Base-by-base conservation (phyloP, 2,888 invertebrate species). In the Macaria notata region DNA sequence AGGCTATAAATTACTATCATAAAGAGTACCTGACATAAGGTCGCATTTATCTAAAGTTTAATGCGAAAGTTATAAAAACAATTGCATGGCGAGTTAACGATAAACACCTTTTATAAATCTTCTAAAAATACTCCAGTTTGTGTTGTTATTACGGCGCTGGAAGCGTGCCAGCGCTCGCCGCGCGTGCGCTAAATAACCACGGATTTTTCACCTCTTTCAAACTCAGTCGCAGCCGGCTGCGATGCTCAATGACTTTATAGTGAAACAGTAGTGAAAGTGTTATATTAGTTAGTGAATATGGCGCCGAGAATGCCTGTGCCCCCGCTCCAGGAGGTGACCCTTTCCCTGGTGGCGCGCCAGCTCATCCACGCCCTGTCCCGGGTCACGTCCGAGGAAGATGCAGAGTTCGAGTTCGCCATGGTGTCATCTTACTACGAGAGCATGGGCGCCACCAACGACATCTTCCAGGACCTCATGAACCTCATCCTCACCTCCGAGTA, bases 401-500 rank as follows among this genome's bases (percentile, higher is more conserved):
- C 92, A 7, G 90, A 86, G 8, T 82, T 94, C 38, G 88, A 93
- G 8, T 94, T 94, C 80, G 92, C 92, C 4, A 92, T 94, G 78
- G 86, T 94, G 33, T 92, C 93, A 42, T 92, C 93, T 9, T 94
- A 94, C 78, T 88, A 94, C 69, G 92, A 93, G 55, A 87, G 84
- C 57, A 88, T 92, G 75, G 94, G 94, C 8, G 94, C 94, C 3
- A 94, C 95, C 4, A 93, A 92, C 64, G 94, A 94, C 75, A 94
- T 95, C 64, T 93, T 94, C 66, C 94, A 95, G 83, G 95, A 95
- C 80, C 86, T 95, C 66, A 75, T 95, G 62, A 93, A 93, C 63
- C 86, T 94, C 63, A 94, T 95, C 66, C 86, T 95, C 49, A 92
- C 88, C 71, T 93, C 94, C 4, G 94, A 94, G 69, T 94, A 94